phyloP scores from a whole-genome alignment of 2,888 invertebrate species.

The Phortica okadai region DNA sequence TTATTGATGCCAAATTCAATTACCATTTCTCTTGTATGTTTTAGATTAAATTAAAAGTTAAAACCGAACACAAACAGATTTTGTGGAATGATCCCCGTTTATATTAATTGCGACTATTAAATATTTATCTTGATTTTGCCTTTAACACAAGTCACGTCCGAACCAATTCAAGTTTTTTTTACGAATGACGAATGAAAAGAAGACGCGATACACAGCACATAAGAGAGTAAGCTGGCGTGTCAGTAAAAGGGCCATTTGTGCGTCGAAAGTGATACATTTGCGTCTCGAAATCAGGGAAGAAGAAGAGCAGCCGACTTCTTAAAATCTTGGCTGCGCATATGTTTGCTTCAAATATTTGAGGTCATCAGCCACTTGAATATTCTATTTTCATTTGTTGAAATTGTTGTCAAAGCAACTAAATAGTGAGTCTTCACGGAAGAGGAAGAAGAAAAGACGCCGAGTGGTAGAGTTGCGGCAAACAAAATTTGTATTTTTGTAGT shows the following conservation, averaged over 20 bases:
- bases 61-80: conserved; percentile 50
- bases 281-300: too few species aligned
- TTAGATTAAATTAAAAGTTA: conserved; percentile 38
- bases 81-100: conserved; percentile 57
- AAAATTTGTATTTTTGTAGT: not conserved
- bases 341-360: too few species aligned
- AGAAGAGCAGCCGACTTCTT: too few species aligned
- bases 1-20: conserved; percentile 50
- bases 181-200: conserved; percentile 62
- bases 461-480: conserved; percentile 36
- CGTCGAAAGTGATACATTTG: too few species aligned
- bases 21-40: conserved; percentile 58
- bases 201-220: too few species aligned
- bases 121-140: conserved; percentile 25
- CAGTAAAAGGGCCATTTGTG: too few species aligned
- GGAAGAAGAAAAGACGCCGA: conserved; percentile 66
- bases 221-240: too few species aligned
- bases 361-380: too few species aligned
- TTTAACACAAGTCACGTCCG: conserved; percentile 51
- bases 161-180: conserved; percentile 66
- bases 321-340: too few species aligned
- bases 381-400: too few species aligned
- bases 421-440: not conserved
- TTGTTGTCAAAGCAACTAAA: too few species aligned
- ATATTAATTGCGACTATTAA: conserved; percentile 44